A percentile compares a stretch with the other conserved stretches of the same genome.
Conservation (phyloP, 2,888 invertebrate species). For the Xestoiulus laeticollis region DNA sequence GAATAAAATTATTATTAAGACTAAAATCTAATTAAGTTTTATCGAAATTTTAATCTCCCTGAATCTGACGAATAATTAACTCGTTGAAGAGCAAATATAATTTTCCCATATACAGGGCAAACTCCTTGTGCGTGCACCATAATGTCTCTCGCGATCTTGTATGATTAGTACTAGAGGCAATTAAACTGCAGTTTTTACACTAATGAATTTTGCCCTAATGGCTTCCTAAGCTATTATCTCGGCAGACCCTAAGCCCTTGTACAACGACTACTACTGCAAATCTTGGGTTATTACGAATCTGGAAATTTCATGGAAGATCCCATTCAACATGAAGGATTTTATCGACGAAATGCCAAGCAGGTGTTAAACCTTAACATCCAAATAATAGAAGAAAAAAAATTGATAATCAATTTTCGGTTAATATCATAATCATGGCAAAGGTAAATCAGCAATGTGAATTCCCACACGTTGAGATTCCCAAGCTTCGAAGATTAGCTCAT, state of each 20-base stretch:
- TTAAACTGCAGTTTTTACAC: slow-evolving; percentile 25
- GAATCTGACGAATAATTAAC: not conserved
- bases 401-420: not conserved
- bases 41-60: not conserved
- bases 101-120: slow-evolving; percentile 23
- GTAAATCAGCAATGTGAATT: not conserved
- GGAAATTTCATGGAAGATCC: not conserved
- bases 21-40: not conserved
- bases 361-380: not conserved
- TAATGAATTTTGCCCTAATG: slow-evolving; percentile 35
- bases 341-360: not conserved
- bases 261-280: not conserved
- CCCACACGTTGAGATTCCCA: not conserved
- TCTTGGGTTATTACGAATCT: not conserved
- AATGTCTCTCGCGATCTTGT: not conserved
- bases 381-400: not conserved
- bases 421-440: not conserved
- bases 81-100: slow-evolving; percentile 20
- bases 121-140: not conserved
- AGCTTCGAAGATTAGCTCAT: not conserved
- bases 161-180: slow-evolving; percentile 23
- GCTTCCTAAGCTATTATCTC: slow-evolving; percentile 17
- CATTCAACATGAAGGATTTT: not conserved
- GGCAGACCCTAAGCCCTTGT: not conserved
- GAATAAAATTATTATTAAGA: not conserved